These are phyloP conservation scores for Musca domestica DNA, from an alignment of 1,140 invertebrate species.

Conservation along the genomic window DNA sequence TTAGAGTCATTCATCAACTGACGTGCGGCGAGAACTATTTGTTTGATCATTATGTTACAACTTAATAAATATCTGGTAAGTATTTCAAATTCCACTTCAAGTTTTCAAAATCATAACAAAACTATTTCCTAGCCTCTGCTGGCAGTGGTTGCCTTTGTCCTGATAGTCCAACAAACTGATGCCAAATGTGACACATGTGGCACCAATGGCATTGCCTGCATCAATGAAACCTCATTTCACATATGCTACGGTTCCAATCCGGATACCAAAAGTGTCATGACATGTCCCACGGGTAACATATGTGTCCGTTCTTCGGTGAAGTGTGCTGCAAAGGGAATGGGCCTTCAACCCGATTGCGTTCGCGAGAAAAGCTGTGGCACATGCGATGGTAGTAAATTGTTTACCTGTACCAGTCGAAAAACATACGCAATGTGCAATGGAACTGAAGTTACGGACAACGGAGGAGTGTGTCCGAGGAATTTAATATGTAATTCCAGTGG, in stretches of 20 bases:
- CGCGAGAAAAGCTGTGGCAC: conserved; percentile 27
- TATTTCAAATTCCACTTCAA: background rate
- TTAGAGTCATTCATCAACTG: too few species aligned
- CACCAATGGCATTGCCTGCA: conserved; percentile 19
- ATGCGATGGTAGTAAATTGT: conserved; percentile 31
- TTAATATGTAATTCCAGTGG: conserved; percentile 33
- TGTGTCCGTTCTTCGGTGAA: background rate
- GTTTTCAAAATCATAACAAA: background rate
- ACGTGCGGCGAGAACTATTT: too few species aligned
- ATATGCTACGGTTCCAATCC: background rate
- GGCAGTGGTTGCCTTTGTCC: background rate
- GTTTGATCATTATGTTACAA: background rate
- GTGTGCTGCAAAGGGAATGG: background rate
- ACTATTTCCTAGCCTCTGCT: background rate
- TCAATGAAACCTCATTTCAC: conserved; percentile 23
- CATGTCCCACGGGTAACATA: conserved; percentile 3
- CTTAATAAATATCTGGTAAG: background rate
- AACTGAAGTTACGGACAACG: background rate
- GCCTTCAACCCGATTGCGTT: conserved; percentile 5
- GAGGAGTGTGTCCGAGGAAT: conserved; percentile 30
- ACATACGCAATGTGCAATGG: conserved; percentile 40
- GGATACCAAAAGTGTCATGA: background rate
- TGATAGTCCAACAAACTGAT: background rate
- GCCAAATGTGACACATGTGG: conserved; percentile 17
- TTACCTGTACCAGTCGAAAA: conserved; percentile 44